phyloP scores from a whole-genome alignment of 2,113 vertebrate genomes.

The Delphinus delphis region DNA sequence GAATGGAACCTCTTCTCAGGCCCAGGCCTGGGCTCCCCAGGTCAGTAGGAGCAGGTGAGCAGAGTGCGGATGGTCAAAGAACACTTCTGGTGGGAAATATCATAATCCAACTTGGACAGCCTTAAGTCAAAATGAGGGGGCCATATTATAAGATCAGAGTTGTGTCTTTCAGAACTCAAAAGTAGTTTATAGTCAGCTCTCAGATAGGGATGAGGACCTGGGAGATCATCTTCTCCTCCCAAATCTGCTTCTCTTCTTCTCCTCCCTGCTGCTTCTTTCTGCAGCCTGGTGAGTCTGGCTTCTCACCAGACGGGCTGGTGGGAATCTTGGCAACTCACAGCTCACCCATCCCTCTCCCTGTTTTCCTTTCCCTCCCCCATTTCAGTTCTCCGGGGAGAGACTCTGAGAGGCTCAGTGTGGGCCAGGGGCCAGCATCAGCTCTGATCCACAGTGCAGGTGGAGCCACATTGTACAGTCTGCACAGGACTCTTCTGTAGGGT shows the following conservation, averaged over 20 bases:
- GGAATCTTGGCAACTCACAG: neutral
- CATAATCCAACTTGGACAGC: neutral
- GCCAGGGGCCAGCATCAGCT: neutral
- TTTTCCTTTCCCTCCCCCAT: neutral
- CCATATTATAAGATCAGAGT: neutral
- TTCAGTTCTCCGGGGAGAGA: neutral
- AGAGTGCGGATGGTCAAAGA: neutral
- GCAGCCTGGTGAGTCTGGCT: neutral
- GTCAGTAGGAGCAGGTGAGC: neutral
- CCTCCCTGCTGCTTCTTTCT: neutral
- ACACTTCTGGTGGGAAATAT: neutral
- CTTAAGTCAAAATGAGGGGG: neutral
- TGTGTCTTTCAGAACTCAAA: neutral
- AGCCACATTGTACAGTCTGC: neutral
- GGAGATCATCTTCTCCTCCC: neutral
- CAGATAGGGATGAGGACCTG: neutral
- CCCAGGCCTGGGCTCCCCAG: neutral
- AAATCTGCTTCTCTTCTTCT: neutral
- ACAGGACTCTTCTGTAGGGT: neutral
- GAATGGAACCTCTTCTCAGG: neutral
- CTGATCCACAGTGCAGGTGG: neutral
- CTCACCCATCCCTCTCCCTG: neutral
- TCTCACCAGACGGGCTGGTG: neutral
- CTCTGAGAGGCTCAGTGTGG: neutral
- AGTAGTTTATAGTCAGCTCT: neutral